Percentiles rank a stretch among this genome's conserved stretches.
Evolutionary conservation across 2,113 vertebrate species (phyloP).

Genomic region (Propithecus coquereli): DNA sequence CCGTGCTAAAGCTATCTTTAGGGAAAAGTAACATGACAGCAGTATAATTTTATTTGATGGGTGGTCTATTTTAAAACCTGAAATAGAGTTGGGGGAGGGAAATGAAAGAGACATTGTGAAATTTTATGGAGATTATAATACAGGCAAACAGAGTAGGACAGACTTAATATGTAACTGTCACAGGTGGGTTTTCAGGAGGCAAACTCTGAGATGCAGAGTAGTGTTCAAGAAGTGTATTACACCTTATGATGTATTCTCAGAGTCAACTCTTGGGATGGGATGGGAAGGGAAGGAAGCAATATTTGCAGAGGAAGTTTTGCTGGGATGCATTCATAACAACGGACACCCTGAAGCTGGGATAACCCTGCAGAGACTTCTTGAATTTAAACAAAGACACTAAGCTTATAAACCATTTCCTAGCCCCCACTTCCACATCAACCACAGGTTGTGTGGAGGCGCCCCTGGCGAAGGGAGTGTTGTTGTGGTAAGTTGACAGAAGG

Average conservation of each 20-base stretch:
- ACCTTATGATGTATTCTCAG: neutral
- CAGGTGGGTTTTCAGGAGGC: neutral
- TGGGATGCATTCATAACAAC: neutral
- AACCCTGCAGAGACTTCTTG: neutral
- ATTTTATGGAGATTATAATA: neutral
- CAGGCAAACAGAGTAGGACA: neutral
- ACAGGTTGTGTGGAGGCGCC: neutral
- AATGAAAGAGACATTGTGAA: neutral
- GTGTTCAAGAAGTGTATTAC: neutral
- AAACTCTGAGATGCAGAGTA: neutral
- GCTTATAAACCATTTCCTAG: neutral
- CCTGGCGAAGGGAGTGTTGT: neutral
- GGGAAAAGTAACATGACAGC: neutral
- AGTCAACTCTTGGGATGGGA: neutral
- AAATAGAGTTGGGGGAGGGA: neutral
- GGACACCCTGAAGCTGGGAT: neutral
- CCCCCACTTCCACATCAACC: neutral
- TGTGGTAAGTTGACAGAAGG: neutral
- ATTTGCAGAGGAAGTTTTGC: neutral
- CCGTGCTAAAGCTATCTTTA: neutral
- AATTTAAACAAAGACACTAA: neutral
- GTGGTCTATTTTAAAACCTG: conserved; percentile 18
- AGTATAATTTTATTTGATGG: neutral
- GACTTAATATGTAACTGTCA: neutral
- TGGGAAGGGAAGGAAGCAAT: neutral